Evolutionary conservation across 2,888 invertebrate genomes (phyloP).

Genomic region (Mellilla xanthometata): DNA sequence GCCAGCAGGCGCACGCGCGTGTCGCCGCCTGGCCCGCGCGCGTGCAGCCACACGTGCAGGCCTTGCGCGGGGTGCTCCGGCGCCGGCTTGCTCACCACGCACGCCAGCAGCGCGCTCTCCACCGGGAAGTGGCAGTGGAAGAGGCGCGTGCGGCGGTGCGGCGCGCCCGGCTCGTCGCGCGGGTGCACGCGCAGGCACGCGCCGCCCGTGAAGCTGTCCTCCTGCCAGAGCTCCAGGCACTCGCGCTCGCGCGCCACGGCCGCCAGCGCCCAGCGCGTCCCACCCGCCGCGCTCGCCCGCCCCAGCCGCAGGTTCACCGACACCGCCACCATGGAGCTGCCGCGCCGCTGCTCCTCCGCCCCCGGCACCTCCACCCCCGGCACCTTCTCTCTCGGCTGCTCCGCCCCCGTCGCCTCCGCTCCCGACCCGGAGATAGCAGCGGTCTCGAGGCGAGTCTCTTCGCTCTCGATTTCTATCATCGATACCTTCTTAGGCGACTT

Average conservation of each 20-base stretch:
- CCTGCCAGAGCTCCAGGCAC: slow-evolving; percentile 39
- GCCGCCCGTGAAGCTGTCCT: slow-evolving; percentile 79
- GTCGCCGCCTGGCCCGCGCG: slow-evolving; percentile 13
- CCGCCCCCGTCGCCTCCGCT: background rate
- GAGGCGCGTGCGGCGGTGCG: slow-evolving; percentile 48
- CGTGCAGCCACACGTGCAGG: slow-evolving; percentile 48
- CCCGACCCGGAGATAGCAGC: background rate
- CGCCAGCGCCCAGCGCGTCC: slow-evolving; percentile 42
- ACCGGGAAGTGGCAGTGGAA: slow-evolving; percentile 63
- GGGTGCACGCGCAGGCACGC: slow-evolving; percentile 72
- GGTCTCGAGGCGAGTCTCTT: too few species aligned
- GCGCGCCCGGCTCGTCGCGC: slow-evolving; percentile 41
- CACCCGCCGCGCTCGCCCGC: slow-evolving; percentile 11
- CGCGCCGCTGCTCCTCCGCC: slow-evolving; percentile 7
- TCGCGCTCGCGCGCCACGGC: slow-evolving; percentile 47
- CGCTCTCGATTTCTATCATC: background rate
- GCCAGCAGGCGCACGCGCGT: slow-evolving; percentile 15
- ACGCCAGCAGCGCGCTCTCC: slow-evolving; percentile 47
- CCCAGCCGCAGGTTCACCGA: slow-evolving; percentile 47
- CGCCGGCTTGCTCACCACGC: slow-evolving; percentile 63
- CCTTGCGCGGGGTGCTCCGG: slow-evolving; percentile 43
- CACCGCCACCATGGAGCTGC: slow-evolving; percentile 39
- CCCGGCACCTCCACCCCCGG: background rate
- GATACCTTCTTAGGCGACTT: slow-evolving; percentile 8
- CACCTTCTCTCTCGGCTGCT: background rate